Percentiles rank a stretch among this genome's conserved stretches.
Evolutionary conservation across 2,797 vertebrate species (phyloP).

Genomic region (Clarias platycephalus): DNA sequence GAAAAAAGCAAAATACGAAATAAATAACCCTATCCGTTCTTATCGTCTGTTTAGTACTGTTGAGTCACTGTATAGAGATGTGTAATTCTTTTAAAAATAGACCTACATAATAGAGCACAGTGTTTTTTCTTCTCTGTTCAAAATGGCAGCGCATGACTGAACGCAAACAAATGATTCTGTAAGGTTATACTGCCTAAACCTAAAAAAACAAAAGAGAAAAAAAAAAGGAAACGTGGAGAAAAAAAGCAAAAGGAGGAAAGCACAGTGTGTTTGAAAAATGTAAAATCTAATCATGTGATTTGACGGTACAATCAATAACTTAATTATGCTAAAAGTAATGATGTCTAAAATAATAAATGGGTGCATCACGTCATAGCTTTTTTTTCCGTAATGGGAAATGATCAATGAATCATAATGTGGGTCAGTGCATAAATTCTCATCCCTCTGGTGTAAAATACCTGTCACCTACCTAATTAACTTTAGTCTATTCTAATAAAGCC

Average conservation of each 20-base stretch:
- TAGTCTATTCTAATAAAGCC: conserved; percentile 15
- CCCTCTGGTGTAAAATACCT: not conserved
- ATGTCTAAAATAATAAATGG: not conserved
- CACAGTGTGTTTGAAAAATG: not conserved
- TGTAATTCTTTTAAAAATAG: not conserved
- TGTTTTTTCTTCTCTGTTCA: conserved; percentile 10
- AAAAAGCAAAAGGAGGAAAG: not conserved
- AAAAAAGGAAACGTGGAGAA: not conserved
- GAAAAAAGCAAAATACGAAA: not conserved
- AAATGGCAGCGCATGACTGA: not conserved
- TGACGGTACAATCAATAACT: not conserved
- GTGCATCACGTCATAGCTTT: not conserved
- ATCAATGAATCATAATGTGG: not conserved
- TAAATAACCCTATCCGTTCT: not conserved
- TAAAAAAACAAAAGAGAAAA: not conserved
- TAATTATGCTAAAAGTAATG: not conserved
- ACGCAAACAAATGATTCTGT: not conserved
- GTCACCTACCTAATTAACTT: conserved; percentile 10
- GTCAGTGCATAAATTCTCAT: not conserved
- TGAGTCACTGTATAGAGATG: conserved; percentile 6
- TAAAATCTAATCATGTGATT: not conserved
- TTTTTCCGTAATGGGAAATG: conserved; percentile 2
- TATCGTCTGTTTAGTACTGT: not conserved
- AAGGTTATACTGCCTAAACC: not conserved
- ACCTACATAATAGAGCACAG: not conserved